phyloP scores from a whole-genome alignment of 2,888 invertebrate species.

The Rhogogaster chlorosoma region DNA sequence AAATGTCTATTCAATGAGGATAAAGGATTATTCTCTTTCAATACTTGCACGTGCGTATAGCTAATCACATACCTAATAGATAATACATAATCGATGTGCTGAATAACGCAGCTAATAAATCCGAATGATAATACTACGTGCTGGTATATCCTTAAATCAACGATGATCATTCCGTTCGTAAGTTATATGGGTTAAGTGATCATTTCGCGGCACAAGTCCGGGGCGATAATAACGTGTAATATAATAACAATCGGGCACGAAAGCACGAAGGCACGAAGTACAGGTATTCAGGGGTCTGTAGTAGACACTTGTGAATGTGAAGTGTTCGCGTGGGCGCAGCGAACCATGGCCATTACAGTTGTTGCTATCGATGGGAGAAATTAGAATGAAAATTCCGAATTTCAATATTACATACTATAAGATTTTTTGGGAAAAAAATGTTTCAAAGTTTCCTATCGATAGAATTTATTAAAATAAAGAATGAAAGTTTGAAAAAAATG shows the following conservation, averaged over 20 bases:
- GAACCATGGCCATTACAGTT: conserved; percentile 64
- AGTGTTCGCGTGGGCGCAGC: conserved; percentile 70
- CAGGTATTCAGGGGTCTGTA: not conserved
- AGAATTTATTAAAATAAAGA: too few species aligned
- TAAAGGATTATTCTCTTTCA: too few species aligned
- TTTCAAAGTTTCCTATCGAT: too few species aligned
- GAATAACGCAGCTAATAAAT: not conserved
- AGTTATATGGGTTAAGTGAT: conserved; percentile 25
- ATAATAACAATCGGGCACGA: conserved; percentile 61
- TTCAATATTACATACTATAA: too few species aligned
- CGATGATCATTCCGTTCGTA: not conserved
- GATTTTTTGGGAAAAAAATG: too few species aligned
- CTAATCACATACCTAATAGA: too few species aligned
- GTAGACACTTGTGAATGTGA: conserved; percentile 63
- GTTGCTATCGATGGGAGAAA: not conserved
- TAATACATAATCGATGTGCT: not conserved
- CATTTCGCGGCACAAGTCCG: conserved; percentile 50
- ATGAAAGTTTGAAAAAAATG: too few species aligned
- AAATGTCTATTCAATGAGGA: too few species aligned
- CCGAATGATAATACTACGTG: not conserved
- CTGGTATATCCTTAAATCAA: not conserved
- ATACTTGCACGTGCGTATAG: too few species aligned
- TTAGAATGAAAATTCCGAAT: too few species aligned
- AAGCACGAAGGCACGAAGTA: not conserved
- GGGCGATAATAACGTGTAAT: conserved; percentile 61